Evolutionary conservation across 2,888 invertebrate genomes (phyloP).

Genomic region (Eurois occulta): DNA sequence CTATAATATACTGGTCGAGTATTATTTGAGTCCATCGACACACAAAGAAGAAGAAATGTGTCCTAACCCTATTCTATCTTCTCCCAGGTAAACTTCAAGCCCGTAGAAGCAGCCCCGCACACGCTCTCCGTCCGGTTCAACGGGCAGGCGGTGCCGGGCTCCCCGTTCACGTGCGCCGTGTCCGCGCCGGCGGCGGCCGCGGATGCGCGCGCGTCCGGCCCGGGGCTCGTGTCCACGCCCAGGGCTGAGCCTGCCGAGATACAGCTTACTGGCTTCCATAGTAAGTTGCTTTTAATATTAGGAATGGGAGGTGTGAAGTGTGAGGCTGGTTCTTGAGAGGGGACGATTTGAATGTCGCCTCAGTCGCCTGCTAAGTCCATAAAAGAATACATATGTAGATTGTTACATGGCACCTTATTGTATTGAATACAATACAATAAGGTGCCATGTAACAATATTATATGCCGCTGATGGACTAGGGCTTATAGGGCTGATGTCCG

Average conservation of each 20-base stretch:
- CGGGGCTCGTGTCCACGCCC: conserved; percentile 84
- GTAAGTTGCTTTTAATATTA: conserved; percentile 71
- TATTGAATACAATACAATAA: too few species aligned
- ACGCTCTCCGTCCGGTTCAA: conserved; percentile 96
- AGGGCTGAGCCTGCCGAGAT: conserved; percentile 85
- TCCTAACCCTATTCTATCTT: not conserved
- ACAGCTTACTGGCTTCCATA: conserved; percentile 86
- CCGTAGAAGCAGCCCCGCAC: conserved; percentile 97
- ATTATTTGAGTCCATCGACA: too few species aligned
- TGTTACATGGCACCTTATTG: too few species aligned
- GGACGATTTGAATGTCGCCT: not conserved
- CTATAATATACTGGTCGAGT: too few species aligned
- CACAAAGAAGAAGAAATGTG: too few species aligned
- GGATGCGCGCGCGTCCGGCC: conserved; percentile 85
- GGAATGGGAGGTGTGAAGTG: not conserved
- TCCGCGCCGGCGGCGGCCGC: conserved; percentile 85
- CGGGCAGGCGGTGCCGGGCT: conserved; percentile 95
- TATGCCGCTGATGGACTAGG: too few species aligned
- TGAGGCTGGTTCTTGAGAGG: not conserved
- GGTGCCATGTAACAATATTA: too few species aligned
- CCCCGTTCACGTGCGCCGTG: conserved; percentile 98
- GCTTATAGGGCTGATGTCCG: too few species aligned
- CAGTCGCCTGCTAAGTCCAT: not conserved
- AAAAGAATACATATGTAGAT: not conserved
- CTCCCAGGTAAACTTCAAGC: conserved; percentile 96